phyloP scores from a whole-genome alignment of 2,888 invertebrate genomes.

The Atrina japonica region DNA sequence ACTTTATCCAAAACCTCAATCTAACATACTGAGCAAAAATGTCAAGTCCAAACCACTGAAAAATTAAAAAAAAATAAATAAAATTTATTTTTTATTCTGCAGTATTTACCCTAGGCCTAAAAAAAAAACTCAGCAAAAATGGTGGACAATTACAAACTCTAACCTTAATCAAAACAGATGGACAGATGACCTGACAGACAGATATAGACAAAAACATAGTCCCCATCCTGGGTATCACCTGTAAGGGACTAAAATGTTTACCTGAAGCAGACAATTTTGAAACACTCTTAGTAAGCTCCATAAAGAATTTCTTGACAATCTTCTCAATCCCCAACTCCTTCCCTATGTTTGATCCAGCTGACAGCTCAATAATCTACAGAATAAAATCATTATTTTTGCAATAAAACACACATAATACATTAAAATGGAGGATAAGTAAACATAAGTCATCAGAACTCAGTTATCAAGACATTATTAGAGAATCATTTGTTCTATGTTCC shows the following conservation, averaged over 20 bases:
- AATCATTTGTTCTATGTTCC: too few species aligned
- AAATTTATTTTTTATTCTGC: too few species aligned
- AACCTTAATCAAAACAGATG: not conserved
- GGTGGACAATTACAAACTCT: too few species aligned
- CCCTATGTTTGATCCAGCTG: conserved; percentile 67
- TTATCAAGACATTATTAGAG: too few species aligned
- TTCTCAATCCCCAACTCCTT: conserved; percentile 72
- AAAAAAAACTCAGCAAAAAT: not conserved
- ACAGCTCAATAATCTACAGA: conserved; percentile 69
- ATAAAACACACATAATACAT: not conserved
- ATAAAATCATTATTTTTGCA: not conserved
- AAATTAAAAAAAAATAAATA: too few species aligned
- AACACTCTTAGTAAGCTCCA: conserved; percentile 71
- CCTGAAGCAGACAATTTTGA: conserved; percentile 74
- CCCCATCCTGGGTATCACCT: too few species aligned
- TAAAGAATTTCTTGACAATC: conserved; percentile 75
- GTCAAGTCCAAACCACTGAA: too few species aligned
- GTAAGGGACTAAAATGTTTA: conserved; percentile 38
- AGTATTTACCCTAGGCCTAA: not conserved
- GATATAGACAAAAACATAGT: too few species aligned
- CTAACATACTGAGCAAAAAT: too few species aligned
- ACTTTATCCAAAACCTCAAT: too few species aligned
- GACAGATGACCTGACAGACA: too few species aligned
- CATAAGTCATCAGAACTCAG: not conserved
- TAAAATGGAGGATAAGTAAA: not conserved